Conservation (phyloP, 2,888 invertebrate species). For the Dilophus febrilis region DNA sequence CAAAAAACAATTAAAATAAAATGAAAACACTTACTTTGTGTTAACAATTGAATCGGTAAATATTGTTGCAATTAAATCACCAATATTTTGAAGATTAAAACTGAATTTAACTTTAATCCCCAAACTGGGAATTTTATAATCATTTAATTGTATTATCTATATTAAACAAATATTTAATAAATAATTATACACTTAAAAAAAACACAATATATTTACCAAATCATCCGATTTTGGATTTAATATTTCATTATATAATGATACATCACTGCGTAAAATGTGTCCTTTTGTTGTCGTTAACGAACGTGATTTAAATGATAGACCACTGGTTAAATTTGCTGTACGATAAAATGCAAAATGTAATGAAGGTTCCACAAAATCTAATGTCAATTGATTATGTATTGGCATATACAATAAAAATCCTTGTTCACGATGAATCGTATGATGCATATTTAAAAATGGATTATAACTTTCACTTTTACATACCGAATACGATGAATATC, state of each 20-base stretch:
- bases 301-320: conserved; percentile 27
- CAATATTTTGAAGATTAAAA: too few relatives aligned
- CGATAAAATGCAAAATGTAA: conserved; percentile 24
- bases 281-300: conserved; percentile 27
- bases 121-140: too few relatives aligned
- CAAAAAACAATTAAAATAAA: not conserved
- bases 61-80: too few relatives aligned
- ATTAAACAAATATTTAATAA: not conserved
- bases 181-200: not conserved
- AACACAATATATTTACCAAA: conserved; percentile 9
- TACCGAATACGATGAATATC: conserved; percentile 37
- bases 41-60: conserved; percentile 12
- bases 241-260: conserved; percentile 22
- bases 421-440: conserved; percentile 48
- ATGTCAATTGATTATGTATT: conserved; percentile 32
- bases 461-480: conserved; percentile 36
- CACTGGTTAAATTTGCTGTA: conserved; percentile 27
- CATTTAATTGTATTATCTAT: too few relatives aligned
- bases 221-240: too few relatives aligned
- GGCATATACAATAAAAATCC: conserved; percentile 49
- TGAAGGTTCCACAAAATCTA: conserved; percentile 20
- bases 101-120: too few relatives aligned
- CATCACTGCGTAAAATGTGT: conserved; percentile 22
- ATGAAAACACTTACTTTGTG: conserved; percentile 13
- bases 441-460: conserved; percentile 44